phyloP scores from a whole-genome alignment of 2,797 vertebrate species.

The Malacoraja senta region DNA sequence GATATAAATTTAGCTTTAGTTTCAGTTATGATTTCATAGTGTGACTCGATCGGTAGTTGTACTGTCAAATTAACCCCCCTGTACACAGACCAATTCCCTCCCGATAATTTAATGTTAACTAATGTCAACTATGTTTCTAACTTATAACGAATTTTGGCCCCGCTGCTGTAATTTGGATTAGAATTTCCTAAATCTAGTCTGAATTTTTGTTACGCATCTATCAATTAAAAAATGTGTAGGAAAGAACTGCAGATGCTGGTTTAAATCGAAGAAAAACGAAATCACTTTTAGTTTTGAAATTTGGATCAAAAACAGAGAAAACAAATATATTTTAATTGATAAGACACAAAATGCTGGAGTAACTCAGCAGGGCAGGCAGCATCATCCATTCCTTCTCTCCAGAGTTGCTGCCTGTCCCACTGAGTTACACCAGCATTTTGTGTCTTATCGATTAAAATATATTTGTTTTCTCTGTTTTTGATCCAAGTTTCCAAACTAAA shows the following conservation, averaged over 20 bases:
- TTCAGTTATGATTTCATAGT: neutral
- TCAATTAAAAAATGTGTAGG: too few relatives aligned
- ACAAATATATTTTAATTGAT: too few relatives aligned
- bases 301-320: too few relatives aligned
- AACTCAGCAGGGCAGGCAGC: too few relatives aligned
- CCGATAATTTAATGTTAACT: neutral
- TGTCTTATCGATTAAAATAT: too few relatives aligned
- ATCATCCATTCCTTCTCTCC: too few relatives aligned
- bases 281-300: neutral
- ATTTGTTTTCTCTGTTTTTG: too few relatives aligned
- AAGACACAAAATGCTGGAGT: too few relatives aligned
- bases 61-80: too few relatives aligned
- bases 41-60: neutral
- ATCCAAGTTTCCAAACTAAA: neutral
- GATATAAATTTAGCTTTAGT: neutral
- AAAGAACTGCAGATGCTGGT: too few relatives aligned
- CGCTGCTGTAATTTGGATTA: neutral
- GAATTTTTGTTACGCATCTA: neutral
- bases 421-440: too few relatives aligned
- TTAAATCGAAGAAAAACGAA: neutral
- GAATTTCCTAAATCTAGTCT: neutral
- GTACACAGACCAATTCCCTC: neutral
- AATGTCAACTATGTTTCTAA: neutral
- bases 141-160: neutral
- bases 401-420: too few relatives aligned